Evolutionary conservation across 2,797 vertebrate genomes (phyloP).

Genomic region (Iguana delicatissima): DNA sequence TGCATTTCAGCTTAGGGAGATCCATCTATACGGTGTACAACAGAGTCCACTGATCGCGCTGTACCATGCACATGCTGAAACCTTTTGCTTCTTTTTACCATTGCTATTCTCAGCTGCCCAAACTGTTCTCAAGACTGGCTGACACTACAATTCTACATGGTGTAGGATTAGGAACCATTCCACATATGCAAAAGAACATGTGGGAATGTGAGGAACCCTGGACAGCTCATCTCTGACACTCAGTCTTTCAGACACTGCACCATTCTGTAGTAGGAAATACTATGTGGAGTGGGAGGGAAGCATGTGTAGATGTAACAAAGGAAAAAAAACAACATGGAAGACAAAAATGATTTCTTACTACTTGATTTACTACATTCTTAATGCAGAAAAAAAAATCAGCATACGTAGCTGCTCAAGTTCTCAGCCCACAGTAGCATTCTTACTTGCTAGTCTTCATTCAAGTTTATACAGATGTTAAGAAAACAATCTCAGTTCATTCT

Average conservation of each 20-base stretch:
- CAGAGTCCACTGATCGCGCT: not conserved
- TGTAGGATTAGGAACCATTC: not conserved
- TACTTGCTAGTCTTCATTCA: constrained; percentile 29
- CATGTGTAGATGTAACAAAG: not conserved
- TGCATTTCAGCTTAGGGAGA: not conserved
- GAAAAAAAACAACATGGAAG: not conserved
- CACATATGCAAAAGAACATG: not conserved
- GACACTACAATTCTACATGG: not conserved
- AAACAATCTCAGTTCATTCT: constrained; percentile 27
- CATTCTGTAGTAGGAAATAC: not conserved
- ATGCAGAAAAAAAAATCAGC: not conserved
- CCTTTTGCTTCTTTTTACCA: not conserved
- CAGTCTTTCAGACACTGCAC: not conserved
- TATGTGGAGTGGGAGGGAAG: not conserved
- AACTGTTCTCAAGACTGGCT: not conserved
- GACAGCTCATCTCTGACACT: not conserved
- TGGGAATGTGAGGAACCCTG: not conserved
- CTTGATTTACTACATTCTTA: not conserved
- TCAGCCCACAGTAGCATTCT: constrained; percentile 26
- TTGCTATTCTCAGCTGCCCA: not conserved
- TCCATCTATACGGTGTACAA: not conserved
- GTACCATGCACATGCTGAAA: not conserved
- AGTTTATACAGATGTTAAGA: constrained; percentile 40
- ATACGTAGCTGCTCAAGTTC: not conserved
- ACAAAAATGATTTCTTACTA: constrained; percentile 4